Conservation (phyloP, 1,140 invertebrate species). For the Drosophila sturtevanti region DNA sequence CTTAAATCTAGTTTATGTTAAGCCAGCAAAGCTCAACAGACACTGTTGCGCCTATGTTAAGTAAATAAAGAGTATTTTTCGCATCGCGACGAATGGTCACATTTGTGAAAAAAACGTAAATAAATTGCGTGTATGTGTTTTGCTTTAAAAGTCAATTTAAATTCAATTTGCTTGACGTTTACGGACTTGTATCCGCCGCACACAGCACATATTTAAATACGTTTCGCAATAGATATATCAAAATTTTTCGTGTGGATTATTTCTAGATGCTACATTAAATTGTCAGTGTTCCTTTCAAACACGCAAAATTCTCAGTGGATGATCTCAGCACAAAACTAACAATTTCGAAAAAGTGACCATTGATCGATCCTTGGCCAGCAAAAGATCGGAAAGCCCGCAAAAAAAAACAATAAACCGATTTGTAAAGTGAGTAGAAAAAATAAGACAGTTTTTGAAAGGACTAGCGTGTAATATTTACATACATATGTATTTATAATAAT, state of each 20-base stretch:
- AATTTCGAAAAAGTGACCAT: constrained; percentile 23
- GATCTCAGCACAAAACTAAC: constrained; percentile 26
- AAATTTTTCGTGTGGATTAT: constrained; percentile 71
- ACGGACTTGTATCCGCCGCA: constrained; percentile 58
- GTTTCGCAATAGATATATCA: constrained; percentile 69
- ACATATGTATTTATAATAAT: neutral
- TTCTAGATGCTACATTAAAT: constrained; percentile 69
- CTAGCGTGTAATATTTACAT: constrained; percentile 14
- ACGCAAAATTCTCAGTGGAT: constrained; percentile 75
- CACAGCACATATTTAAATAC: constrained; percentile 60
- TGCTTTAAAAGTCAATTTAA: constrained; percentile 73
- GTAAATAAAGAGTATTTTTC: too few relatives aligned
- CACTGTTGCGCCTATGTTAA: too few relatives aligned
- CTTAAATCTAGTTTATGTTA: too few relatives aligned
- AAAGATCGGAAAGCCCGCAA: neutral
- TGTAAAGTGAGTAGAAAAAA: constrained; percentile 55
- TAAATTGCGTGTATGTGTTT: constrained; percentile 18
- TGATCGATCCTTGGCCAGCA: constrained; percentile 10
- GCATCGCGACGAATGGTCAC: too few relatives aligned
- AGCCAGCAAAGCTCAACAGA: too few relatives aligned
- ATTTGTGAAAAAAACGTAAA: too few relatives aligned
- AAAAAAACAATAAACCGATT: constrained; percentile 23
- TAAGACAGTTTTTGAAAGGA: neutral
- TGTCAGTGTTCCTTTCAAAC: constrained; percentile 56
- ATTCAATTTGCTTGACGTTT: constrained; percentile 73